Percentiles rank a stretch among this genome's conserved stretches.
Evolutionary conservation across 2,113 vertebrate genomes (phyloP).

Genomic region (Trogon melanurus): DNA sequence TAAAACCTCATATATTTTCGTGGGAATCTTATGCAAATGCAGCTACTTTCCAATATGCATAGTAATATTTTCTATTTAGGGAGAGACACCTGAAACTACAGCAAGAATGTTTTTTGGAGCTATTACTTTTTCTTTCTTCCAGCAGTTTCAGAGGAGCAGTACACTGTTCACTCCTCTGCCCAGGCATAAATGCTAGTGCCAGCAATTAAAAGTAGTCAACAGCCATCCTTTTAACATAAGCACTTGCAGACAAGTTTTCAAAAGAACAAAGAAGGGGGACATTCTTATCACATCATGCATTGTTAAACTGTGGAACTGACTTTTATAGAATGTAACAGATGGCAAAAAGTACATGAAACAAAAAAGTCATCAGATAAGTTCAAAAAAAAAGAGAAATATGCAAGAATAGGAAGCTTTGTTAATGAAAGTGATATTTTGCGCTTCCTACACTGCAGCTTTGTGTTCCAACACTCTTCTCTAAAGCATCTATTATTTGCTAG

Average conservation of each 20-base stretch:
- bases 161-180: not conserved
- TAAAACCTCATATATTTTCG: not conserved
- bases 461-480: not conserved
- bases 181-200: not conserved
- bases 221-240: not conserved
- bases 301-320: not conserved
- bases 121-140: not conserved
- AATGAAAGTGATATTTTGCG: not conserved
- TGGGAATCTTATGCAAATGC: not conserved
- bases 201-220: not conserved
- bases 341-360: not conserved
- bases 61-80: not conserved
- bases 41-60: not conserved
- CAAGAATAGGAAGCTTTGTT: not conserved
- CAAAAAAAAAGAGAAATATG: not conserved
- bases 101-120: not conserved
- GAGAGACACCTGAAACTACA: not conserved
- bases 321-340: constrained; percentile 22
- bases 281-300: not conserved
- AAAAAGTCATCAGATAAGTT: not conserved
- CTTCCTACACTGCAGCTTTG: constrained; percentile 10
- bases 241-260: not conserved
- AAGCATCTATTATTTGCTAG: not conserved
- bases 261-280: not conserved
- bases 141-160: not conserved